Evolutionary conservation across 1,140 invertebrate genomes (phyloP).

Genomic region (Popillia japonica): DNA sequence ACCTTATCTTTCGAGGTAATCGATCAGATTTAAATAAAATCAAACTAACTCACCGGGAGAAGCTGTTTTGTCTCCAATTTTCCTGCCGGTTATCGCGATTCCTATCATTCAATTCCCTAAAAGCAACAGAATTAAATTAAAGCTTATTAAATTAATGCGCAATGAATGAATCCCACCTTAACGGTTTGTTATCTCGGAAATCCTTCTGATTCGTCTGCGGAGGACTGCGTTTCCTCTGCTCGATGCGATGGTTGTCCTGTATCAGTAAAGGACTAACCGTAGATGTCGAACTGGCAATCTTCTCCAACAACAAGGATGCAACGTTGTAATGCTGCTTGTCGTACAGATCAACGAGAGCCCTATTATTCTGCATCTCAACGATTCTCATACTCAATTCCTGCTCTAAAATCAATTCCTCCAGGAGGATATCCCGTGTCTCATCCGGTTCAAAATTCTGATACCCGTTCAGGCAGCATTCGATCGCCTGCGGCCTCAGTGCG

Average conservation of each 20-base stretch:
- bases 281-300: conserved; percentile 52
- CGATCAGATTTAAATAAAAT: background rate
- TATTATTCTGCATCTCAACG: conserved; percentile 61
- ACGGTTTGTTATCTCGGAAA: conserved; percentile 17
- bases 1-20: background rate
- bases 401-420: conserved; percentile 63
- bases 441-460: conserved; percentile 61
- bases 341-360: conserved; percentile 64
- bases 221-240: conserved; percentile 49
- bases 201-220: conserved; percentile 15
- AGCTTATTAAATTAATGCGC: no score
- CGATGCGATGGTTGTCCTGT: conserved; percentile 55
- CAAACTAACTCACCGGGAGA: background rate
- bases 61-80: conserved; percentile 34
- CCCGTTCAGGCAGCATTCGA: conserved; percentile 74
- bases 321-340: conserved; percentile 59
- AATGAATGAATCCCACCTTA: no score
- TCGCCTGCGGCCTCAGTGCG: conserved; percentile 73
- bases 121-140: no score
- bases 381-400: conserved; percentile 66
- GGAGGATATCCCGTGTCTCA: conserved; percentile 57
- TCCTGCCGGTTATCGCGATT: conserved; percentile 15
- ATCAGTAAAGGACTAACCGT: conserved; percentile 55
- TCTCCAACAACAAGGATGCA: conserved; percentile 55
- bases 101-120: conserved; percentile 17